Conservation (phyloP, 1,140 invertebrate genomes). For the Parasteatoda tepidariorum region DNA sequence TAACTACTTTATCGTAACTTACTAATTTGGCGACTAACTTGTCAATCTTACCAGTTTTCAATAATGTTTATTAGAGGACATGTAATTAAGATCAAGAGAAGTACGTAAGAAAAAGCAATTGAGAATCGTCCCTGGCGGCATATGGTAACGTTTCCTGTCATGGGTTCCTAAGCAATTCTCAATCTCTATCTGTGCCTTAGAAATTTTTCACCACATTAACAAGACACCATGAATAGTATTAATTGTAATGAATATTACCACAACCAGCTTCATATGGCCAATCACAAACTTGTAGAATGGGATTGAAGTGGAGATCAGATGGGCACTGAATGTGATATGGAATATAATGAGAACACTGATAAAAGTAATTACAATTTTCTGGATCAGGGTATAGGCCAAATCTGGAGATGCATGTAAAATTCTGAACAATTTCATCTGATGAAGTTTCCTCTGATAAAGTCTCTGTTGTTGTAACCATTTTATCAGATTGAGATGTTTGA, state of each 20-base stretch:
- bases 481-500: background rate
- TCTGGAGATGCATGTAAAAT: background rate
- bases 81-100: too few relatives aligned
- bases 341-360: slow-evolving; percentile 63
- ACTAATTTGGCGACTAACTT: too few relatives aligned
- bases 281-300: slow-evolving; percentile 61
- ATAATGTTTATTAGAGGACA: too few relatives aligned
- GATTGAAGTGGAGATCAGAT: slow-evolving; percentile 62
- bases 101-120: too few relatives aligned
- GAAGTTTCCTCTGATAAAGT: background rate
- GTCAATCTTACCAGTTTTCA: too few relatives aligned
- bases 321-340: slow-evolving; percentile 63
- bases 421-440: background rate
- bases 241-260: background rate
- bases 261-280: slow-evolving; percentile 61
- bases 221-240: background rate
- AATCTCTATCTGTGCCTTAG: too few relatives aligned
- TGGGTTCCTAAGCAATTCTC: too few relatives aligned
- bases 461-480: too few relatives aligned
- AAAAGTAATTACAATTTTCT: slow-evolving; percentile 61
- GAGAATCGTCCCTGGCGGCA: too few relatives aligned
- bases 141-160: too few relatives aligned
- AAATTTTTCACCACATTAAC: background rate
- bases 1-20: too few relatives aligned
- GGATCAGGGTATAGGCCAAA: slow-evolving; percentile 17